These are phyloP conservation scores for Electrona antarctica DNA, from an alignment of 2,113 vertebrate species.

Conservation along the genomic window DNA sequence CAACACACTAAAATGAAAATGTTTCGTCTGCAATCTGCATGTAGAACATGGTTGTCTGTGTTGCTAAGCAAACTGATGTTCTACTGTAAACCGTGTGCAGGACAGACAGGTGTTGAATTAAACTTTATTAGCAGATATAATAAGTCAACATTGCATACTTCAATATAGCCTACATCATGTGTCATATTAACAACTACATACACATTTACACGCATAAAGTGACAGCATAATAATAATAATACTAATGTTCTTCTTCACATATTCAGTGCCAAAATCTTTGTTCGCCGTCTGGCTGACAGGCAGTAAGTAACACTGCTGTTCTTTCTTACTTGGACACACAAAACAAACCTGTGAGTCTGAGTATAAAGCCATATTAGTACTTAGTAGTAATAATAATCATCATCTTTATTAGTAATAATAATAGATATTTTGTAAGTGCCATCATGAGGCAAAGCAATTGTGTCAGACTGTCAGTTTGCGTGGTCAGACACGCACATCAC, in stretches of 20 bases:
- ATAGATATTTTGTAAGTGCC: neutral
- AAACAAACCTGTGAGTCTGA: neutral
- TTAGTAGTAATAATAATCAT: neutral
- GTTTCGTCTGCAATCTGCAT: no score
- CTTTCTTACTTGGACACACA: neutral
- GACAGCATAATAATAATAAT: constrained; percentile 75
- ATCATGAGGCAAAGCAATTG: neutral
- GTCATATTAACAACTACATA: constrained; percentile 66
- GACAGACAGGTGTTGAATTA: constrained; percentile 4
- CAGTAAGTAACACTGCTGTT: neutral
- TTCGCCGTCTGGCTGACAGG: neutral
- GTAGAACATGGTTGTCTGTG: no score
- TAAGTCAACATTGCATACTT: constrained; percentile 36
- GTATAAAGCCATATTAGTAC: neutral
- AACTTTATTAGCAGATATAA: constrained; percentile 56
- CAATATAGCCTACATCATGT: constrained; percentile 36
- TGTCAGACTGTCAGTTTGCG: neutral
- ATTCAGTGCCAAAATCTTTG: constrained; percentile 55
- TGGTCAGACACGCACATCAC: constrained; percentile 27
- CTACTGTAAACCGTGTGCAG: no score
- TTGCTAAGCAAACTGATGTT: no score
- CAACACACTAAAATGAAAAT: no score
- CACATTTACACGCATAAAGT: constrained; percentile 92
- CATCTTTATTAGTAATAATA: neutral
- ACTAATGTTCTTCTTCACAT: constrained; percentile 78